Evolutionary conservation across 2,797 vertebrate genomes (phyloP).

Genomic region (Momotus momota): DNA sequence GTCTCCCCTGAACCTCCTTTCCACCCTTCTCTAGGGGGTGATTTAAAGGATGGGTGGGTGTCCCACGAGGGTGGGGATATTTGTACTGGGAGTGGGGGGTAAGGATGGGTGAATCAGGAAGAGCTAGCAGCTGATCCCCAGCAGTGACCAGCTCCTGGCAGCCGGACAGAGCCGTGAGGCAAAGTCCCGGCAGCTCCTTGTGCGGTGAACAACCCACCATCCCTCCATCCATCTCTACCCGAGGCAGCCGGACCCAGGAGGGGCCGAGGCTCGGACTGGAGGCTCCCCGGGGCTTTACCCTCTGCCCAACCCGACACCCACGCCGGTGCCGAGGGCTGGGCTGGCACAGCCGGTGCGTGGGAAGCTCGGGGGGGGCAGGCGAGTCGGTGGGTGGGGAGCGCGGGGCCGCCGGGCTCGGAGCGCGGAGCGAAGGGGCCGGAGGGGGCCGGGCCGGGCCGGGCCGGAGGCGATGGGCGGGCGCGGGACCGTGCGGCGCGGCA

Average conservation of each 20-base stretch:
- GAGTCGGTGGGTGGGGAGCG: background rate
- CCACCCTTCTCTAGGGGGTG: background rate
- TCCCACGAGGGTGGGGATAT: background rate
- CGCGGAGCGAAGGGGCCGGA: background rate
- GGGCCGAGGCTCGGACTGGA: background rate
- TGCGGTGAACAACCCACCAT: background rate
- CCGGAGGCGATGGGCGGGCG: background rate
- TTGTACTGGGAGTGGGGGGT: background rate
- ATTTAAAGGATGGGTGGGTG: background rate
- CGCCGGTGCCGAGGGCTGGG: background rate
- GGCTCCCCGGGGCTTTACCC: background rate
- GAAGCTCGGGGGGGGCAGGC: no score
- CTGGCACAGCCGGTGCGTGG: background rate
- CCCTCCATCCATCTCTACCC: background rate
- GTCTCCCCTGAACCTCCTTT: background rate
- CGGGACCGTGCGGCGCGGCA: background rate
- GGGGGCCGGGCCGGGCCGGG: background rate
- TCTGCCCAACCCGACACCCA: background rate
- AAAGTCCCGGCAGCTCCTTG: background rate
- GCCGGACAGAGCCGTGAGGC: background rate
- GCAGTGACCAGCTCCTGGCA: background rate
- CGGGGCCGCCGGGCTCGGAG: no score
- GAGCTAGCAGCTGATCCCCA: no score
- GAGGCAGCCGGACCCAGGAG: background rate
- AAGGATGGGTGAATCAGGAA: background rate